These are phyloP conservation scores for Podarcis raffonei DNA, from an alignment of 2,113 vertebrate species.

Conservation along the genomic window DNA sequence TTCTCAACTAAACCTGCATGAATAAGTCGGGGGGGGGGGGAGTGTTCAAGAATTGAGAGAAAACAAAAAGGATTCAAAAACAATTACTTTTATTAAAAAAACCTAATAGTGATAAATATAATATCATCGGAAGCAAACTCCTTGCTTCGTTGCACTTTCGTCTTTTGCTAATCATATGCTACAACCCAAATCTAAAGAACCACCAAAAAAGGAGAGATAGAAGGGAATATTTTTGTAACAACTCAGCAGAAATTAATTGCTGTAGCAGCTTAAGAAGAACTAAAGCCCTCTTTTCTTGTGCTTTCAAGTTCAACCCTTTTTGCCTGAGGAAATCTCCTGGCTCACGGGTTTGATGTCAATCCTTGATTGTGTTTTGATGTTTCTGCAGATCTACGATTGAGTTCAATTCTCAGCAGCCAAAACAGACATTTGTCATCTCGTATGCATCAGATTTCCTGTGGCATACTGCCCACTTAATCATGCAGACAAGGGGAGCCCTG, in stretches of 20 bases:
- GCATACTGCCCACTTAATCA: conserved; percentile 77
- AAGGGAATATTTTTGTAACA: conserved; percentile 10
- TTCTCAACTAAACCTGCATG: neutral
- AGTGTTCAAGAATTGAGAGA: neutral
- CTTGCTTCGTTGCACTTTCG: neutral
- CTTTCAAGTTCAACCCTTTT: conserved; percentile 54
- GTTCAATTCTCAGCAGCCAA: conserved; percentile 89
- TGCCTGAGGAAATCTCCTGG: conserved; percentile 76
- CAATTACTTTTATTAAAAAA: rapidly evolving
- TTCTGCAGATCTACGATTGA: conserved; percentile 85
- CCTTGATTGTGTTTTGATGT: conserved; percentile 96
- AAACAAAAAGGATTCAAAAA: neutral
- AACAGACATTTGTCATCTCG: conserved; percentile 91
- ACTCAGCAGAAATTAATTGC: conserved; percentile 53
- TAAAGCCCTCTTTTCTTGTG: conserved; percentile 27
- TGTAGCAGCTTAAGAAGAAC: conserved; percentile 25
- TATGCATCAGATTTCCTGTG: conserved; percentile 75
- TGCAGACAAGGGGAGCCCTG: conserved; percentile 69
- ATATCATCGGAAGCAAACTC: conserved; percentile 15
- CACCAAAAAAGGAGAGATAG: conserved; percentile 25
- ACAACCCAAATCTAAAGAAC: conserved; percentile 8
- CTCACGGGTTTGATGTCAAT: conserved; percentile 84
- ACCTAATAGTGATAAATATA: neutral
- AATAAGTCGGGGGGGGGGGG: too few species aligned
- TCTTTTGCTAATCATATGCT: neutral